Percentiles rank a stretch among this genome's conserved stretches.
Conservation (phyloP, 2,113 vertebrate species). For the Toxotes chatareus region DNA sequence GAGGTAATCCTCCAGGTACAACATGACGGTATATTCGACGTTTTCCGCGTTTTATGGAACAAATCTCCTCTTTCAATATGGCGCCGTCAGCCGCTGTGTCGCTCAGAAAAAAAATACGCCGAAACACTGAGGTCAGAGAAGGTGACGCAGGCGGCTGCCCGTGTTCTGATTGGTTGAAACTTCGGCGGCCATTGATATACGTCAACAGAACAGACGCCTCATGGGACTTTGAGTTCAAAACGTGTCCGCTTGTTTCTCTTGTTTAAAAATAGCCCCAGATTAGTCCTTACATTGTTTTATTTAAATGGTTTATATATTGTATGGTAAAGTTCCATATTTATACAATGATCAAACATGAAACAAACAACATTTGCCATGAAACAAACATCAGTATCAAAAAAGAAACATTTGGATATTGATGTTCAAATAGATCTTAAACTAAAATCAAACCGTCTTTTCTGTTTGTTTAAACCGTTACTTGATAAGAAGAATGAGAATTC, state of each 20-base stretch:
- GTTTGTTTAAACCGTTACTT: too few species aligned
- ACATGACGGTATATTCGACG: constrained; percentile 83
- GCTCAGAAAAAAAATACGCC: constrained; percentile 82
- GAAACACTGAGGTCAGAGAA: constrained; percentile 81
- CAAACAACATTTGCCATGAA: not conserved
- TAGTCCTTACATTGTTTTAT: not conserved
- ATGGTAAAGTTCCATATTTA: not conserved
- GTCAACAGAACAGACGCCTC: not conserved
- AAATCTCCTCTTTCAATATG: constrained; percentile 91
- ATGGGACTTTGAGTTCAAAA: constrained; percentile 86
- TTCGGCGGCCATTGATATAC: not conserved
- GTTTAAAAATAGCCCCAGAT: not conserved
- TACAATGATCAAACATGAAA: not conserved
- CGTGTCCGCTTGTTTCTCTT: not conserved
- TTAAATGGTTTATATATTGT: too few species aligned
- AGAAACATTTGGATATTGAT: too few species aligned
- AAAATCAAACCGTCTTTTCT: too few species aligned
- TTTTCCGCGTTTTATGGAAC: constrained; percentile 70
- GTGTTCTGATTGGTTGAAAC: constrained; percentile 79
- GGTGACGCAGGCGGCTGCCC: constrained; percentile 62
- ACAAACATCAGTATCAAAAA: too few species aligned
- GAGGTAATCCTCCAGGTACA: constrained; percentile 98
- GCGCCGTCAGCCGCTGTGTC: constrained; percentile 90
- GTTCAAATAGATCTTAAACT: too few species aligned
- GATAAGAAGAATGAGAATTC: too few species aligned